Evolutionary conservation across 2,888 invertebrate species (phyloP).

Genomic region (Drosophila conformis): DNA sequence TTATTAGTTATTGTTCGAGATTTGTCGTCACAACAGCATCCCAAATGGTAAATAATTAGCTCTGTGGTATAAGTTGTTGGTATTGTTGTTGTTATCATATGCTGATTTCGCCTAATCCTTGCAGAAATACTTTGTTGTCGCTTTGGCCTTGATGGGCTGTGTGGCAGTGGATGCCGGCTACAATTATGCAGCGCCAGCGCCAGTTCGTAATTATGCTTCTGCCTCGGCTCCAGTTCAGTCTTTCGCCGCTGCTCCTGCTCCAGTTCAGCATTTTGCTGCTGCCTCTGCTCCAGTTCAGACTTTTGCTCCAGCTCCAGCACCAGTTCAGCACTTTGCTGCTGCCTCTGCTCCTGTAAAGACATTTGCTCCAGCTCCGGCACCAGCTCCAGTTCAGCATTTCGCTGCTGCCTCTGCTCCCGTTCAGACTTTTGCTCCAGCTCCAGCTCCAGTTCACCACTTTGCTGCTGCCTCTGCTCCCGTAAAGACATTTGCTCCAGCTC

Average conservation of each 20-base stretch:
- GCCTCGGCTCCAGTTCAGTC: slow-evolving; percentile 32
- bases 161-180: slow-evolving; percentile 64
- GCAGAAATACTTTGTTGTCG: slow-evolving; percentile 65
- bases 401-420: neutral
- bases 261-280: slow-evolving; percentile 4
- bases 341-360: no score
- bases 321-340: neutral
- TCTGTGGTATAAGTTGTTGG: slow-evolving; percentile 12
- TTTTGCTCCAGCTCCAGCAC: no score
- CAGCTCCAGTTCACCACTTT: neutral
- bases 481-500: neutral
- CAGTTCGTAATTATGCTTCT: slow-evolving; percentile 17
- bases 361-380: no score
- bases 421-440: neutral
- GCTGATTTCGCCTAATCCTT: slow-evolving; percentile 7
- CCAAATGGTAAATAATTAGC: slow-evolving; percentile 60
- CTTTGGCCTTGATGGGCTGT: slow-evolving; percentile 64
- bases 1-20: slow-evolving; percentile 61
- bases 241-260: slow-evolving; percentile 31
- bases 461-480: neutral
- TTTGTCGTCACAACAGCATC: slow-evolving; percentile 48
- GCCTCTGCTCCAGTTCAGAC: neutral
- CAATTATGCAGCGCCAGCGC: slow-evolving; percentile 53
- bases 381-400: neutral
- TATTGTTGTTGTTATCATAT: neutral